Percentiles rank a stretch among this genome's conserved stretches.
Evolutionary conservation across 2,888 invertebrate genomes (phyloP).

Genomic region (Drosophila cognata): DNA sequence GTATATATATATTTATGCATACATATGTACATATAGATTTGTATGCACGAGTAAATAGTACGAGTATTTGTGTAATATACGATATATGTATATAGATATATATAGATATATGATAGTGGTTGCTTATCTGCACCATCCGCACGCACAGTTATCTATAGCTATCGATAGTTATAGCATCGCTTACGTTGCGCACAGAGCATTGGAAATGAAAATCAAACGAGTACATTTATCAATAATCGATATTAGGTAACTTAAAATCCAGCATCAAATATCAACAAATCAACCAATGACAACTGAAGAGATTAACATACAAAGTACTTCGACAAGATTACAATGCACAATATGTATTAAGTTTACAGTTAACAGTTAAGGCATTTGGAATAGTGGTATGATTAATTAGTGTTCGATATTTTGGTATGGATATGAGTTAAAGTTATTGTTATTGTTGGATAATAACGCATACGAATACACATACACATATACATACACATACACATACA

Average conservation of each 20-base stretch:
- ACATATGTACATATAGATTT: slow-evolving; percentile 40
- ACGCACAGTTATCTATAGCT: slow-evolving; percentile 50
- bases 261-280: slow-evolving; percentile 35
- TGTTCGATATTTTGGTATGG: slow-evolving; percentile 26
- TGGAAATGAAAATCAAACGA: slow-evolving; percentile 23
- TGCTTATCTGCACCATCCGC: slow-evolving; percentile 23
- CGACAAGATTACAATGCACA: slow-evolving; percentile 45
- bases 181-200: slow-evolving; percentile 39
- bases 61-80: slow-evolving; percentile 34
- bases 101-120: slow-evolving; percentile 38
- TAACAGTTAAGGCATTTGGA: slow-evolving; percentile 41
- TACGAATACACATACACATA: slow-evolving; percentile 9
- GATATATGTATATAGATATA: slow-evolving; percentile 25
- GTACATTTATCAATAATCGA: slow-evolving; percentile 23
- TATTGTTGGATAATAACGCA: slow-evolving; percentile 33
- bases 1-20: slow-evolving; percentile 40
- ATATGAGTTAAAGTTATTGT: slow-evolving; percentile 47
- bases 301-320: slow-evolving; percentile 9
- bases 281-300: slow-evolving; percentile 31
- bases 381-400: slow-evolving; percentile 35
- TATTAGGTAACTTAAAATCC: slow-evolving; percentile 9
- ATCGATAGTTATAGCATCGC: slow-evolving; percentile 34
- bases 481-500: slow-evolving; percentile 1
- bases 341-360: slow-evolving; percentile 41
- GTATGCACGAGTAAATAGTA: slow-evolving; percentile 46